Percentiles rank a stretch among this genome's conserved stretches.
Evolutionary conservation across 2,797 vertebrate species (phyloP).

Genomic region (Danio choprae): DNA sequence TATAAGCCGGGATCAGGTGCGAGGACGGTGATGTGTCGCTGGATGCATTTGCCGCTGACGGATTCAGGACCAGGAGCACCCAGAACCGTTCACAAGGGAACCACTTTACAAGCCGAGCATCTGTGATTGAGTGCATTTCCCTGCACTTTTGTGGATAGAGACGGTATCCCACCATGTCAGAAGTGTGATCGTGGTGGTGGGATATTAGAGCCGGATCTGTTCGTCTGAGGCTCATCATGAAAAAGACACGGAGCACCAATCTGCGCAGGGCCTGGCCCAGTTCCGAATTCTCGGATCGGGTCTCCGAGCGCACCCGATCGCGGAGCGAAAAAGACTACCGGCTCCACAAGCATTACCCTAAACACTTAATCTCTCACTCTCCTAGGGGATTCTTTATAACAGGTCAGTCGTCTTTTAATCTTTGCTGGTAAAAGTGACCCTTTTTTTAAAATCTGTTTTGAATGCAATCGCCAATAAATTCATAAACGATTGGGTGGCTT

Average conservation of each 20-base stretch:
- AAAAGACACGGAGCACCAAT: constrained; percentile 97
- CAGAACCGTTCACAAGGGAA: constrained; percentile 18
- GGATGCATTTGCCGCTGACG: constrained; percentile 22
- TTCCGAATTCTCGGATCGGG: constrained; percentile 93
- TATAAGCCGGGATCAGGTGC: constrained; percentile 51
- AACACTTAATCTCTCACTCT: constrained; percentile 85
- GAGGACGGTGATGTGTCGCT: constrained; percentile 18
- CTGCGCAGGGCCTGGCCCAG: constrained; percentile 96
- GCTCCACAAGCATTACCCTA: constrained; percentile 90
- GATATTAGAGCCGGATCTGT: constrained; percentile 55
- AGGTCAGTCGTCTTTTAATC: constrained; percentile 78
- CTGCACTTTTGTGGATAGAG: constrained; percentile 18
- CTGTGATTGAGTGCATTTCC: constrained; percentile 62
- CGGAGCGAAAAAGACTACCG: constrained; percentile 98
- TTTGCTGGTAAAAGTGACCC: not conserved
- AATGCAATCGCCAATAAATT: not conserved
- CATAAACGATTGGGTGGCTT: not conserved
- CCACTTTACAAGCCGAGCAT: not conserved
- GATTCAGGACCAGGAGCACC: constrained; percentile 24
- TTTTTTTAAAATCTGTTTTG: not conserved
- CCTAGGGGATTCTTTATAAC: constrained; percentile 88
- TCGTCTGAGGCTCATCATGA: constrained; percentile 79
- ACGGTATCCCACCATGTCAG: constrained; percentile 31
- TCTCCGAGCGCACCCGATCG: constrained; percentile 89
- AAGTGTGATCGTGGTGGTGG: constrained; percentile 60